These are phyloP conservation scores for Zygogramma bicolorata DNA, from an alignment of 2,888 invertebrate genomes.

Conservation along the genomic window DNA sequence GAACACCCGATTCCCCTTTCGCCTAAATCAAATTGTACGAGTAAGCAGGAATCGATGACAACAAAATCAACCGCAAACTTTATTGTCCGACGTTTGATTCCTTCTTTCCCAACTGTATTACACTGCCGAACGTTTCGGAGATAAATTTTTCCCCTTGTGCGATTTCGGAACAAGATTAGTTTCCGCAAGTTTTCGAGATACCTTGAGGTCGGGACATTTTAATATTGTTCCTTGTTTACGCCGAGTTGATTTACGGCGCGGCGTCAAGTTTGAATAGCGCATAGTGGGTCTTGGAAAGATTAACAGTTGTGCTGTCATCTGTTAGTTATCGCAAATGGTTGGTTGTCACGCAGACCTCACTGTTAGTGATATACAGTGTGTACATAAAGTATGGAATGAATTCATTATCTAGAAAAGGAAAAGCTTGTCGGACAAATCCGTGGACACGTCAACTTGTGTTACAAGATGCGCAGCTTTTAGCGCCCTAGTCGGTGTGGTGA, in stretches of 20 bases:
- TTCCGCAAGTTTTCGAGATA: slow-evolving; percentile 30
- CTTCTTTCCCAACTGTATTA: slow-evolving; percentile 1
- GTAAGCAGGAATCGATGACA: slow-evolving; percentile 43
- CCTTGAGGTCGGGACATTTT: slow-evolving; percentile 21
- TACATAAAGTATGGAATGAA: no score
- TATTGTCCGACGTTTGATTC: slow-evolving; percentile 33
- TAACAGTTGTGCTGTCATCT: not conserved
- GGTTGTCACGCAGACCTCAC: not conserved
- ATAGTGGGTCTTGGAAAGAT: not conserved
- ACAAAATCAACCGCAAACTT: slow-evolving; percentile 42
- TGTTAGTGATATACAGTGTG: not conserved
- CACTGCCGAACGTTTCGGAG: slow-evolving; percentile 25
- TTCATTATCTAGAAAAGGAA: no score
- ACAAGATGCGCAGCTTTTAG: no score
- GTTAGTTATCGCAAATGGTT: not conserved
- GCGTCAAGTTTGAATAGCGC: slow-evolving; percentile 7
- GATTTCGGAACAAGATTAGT: slow-evolving; percentile 31
- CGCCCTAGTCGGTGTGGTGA: no score
- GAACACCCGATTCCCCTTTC: slow-evolving; percentile 33
- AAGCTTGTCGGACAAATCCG: no score
- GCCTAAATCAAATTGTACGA: slow-evolving; percentile 39
- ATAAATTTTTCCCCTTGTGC: slow-evolving; percentile 31
- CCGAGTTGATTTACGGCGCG: slow-evolving; percentile 29
- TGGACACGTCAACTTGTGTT: no score
- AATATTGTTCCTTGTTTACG: slow-evolving; percentile 32